phyloP scores from a whole-genome alignment of 2,113 vertebrate species.

The Mastomys natalensis region DNA sequence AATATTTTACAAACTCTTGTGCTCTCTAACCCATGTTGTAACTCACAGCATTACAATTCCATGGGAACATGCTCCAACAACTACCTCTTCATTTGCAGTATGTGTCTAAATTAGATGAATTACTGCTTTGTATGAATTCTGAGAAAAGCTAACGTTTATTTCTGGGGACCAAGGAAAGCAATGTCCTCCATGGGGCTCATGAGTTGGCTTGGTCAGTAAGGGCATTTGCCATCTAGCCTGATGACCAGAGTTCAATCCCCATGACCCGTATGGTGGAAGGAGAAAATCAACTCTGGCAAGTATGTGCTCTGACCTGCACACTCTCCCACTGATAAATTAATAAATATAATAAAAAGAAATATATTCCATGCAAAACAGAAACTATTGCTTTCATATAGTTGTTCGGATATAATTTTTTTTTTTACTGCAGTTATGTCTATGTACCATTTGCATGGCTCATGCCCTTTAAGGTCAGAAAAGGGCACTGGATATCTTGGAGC shows the following conservation, averaged over 20 bases:
- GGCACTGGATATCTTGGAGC: not conserved
- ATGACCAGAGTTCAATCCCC: not conserved
- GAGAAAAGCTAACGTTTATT: constrained; percentile 41
- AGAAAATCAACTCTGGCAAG: not conserved
- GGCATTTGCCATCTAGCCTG: not conserved
- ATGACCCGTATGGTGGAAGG: not conserved
- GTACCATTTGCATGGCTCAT: not conserved
- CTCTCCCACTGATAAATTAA: not conserved
- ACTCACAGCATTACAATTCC: not conserved
- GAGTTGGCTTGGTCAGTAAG: not conserved
- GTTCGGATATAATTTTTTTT: not conserved
- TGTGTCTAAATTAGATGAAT: not conserved
- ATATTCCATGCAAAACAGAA: not conserved
- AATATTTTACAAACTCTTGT: not conserved
- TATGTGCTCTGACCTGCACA: not conserved
- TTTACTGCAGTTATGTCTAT: not conserved
- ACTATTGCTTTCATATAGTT: constrained; percentile 5
- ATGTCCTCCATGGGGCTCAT: not conserved
- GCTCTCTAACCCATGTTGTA: constrained; percentile 19
- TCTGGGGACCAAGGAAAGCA: constrained; percentile 24
- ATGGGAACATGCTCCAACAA: not conserved
- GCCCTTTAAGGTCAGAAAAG: not conserved
- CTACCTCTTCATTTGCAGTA: not conserved
- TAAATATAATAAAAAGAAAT: not conserved
- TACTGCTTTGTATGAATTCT: not conserved